A percentile compares a stretch with the other conserved stretches of the same genome.
Conservation (phyloP, 2,113 vertebrate genomes). For the Campylomormyrus numenius region DNA sequence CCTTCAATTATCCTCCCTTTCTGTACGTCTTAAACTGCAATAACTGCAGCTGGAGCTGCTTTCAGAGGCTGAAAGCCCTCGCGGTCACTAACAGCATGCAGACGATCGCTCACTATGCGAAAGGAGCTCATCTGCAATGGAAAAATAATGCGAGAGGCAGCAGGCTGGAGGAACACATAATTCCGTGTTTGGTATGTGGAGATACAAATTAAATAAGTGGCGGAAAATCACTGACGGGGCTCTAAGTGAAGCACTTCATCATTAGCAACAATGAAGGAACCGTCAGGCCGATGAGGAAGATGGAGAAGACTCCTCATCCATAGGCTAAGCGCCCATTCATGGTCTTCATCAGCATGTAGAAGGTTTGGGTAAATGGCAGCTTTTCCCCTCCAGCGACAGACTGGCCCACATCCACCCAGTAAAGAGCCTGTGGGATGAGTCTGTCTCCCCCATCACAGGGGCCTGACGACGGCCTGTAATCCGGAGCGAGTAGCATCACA, state of each 20-base stretch:
- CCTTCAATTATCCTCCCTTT: not conserved
- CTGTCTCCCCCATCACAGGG: not conserved
- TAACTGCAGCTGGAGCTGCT: not conserved
- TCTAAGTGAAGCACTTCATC: not conserved
- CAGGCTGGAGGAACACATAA: no score
- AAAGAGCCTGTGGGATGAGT: not conserved
- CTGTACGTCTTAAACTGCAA: not conserved
- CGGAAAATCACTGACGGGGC: not conserved
- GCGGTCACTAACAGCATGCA: not conserved
- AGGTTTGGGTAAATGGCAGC: not conserved
- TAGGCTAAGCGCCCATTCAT: not conserved
- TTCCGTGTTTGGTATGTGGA: not conserved
- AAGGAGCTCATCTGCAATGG: conserved; percentile 27
- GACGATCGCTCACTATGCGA: not conserved
- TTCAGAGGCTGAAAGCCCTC: not conserved
- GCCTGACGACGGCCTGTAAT: not conserved
- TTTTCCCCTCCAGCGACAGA: not conserved
- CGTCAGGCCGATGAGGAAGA: not conserved
- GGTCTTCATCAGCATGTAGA: not conserved
- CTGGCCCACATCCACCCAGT: not conserved
- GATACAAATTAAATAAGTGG: not conserved
- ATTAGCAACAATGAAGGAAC: not conserved
- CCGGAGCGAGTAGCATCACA: not conserved
- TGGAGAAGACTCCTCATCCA: not conserved
- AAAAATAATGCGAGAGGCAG: conserved; percentile 20